Evolutionary conservation across 1,140 invertebrate species (phyloP).

Genomic region (Zelostemma sp.): DNA sequence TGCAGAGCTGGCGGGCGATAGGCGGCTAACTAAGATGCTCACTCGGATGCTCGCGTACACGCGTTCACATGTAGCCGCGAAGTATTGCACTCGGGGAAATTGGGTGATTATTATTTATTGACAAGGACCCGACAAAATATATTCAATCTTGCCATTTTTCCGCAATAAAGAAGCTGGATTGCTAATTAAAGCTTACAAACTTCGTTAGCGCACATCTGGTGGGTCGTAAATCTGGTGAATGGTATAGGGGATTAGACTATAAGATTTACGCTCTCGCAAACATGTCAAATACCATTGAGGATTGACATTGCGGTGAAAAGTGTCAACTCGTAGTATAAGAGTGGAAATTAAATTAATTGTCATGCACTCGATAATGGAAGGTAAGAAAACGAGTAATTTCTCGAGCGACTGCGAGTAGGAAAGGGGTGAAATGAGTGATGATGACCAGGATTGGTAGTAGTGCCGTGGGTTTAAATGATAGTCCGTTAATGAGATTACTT

Average conservation of each 20-base stretch:
- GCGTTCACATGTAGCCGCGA: no score
- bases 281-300: slow-evolving; percentile 21
- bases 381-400: slow-evolving; percentile 28
- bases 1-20: slow-evolving; percentile 50
- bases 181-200: slow-evolving; percentile 33
- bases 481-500: slow-evolving; percentile 63
- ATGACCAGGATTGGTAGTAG: slow-evolving; percentile 18
- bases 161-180: slow-evolving; percentile 19
- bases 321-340: slow-evolving; percentile 22
- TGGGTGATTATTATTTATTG: no score
- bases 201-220: slow-evolving; percentile 24
- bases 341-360: no score
- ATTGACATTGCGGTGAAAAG: slow-evolving; percentile 24
- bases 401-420: slow-evolving; percentile 17
- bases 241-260: slow-evolving; percentile 23
- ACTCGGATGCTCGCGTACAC: no score
- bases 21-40: no score
- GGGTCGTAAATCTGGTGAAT: slow-evolving; percentile 29
- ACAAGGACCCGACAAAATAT: no score
- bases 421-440: slow-evolving; percentile 24
- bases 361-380: background rate
- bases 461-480: slow-evolving; percentile 45
- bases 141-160: background rate
- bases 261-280: slow-evolving; percentile 30
- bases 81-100: no score